Evolutionary conservation across 2,888 invertebrate species (phyloP).

Genomic region (Fragum fragum): DNA sequence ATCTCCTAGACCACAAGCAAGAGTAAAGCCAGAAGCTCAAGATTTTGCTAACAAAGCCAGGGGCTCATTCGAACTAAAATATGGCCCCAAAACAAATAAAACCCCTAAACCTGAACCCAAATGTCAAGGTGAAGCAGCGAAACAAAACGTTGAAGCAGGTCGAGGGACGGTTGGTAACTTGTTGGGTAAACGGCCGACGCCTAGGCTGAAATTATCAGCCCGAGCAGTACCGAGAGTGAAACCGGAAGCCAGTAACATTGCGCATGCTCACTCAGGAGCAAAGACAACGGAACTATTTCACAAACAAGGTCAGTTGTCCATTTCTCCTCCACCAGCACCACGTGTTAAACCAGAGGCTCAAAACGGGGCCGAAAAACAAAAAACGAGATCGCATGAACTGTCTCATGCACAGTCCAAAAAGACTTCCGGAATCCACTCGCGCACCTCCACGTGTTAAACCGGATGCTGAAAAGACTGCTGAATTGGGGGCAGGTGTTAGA

Average conservation of each 20-base stretch:
- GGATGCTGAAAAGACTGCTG: constrained; percentile 75
- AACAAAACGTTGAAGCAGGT: constrained; percentile 73
- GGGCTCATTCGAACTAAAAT: constrained; percentile 76
- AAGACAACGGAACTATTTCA: constrained; percentile 68
- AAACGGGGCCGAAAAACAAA: too few species aligned
- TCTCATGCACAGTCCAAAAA: constrained; percentile 73
- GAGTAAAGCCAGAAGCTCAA: constrained; percentile 81
- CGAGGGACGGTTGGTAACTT: constrained; percentile 75
- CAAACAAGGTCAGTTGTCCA: constrained; percentile 68
- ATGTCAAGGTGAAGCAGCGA: constrained; percentile 73
- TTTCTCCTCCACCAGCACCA: constrained; percentile 67
- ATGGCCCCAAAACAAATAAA: constrained; percentile 59
- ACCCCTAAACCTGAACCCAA: constrained; percentile 74
- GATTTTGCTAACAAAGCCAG: constrained; percentile 73
- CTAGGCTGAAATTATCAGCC: constrained; percentile 62
- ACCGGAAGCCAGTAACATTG: constrained; percentile 77
- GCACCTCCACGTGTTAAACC: constrained; percentile 75
- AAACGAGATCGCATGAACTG: constrained; percentile 75
- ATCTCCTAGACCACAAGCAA: constrained; percentile 72
- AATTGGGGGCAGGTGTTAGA: constrained; percentile 69
- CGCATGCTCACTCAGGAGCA: constrained; percentile 71
- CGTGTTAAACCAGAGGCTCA: constrained; percentile 75
- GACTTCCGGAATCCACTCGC: constrained; percentile 71
- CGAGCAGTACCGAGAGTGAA: constrained; percentile 73
- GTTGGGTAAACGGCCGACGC: constrained; percentile 72